Conservation (phyloP, 2,888 invertebrate species). For the Osmoderma eremita region DNA sequence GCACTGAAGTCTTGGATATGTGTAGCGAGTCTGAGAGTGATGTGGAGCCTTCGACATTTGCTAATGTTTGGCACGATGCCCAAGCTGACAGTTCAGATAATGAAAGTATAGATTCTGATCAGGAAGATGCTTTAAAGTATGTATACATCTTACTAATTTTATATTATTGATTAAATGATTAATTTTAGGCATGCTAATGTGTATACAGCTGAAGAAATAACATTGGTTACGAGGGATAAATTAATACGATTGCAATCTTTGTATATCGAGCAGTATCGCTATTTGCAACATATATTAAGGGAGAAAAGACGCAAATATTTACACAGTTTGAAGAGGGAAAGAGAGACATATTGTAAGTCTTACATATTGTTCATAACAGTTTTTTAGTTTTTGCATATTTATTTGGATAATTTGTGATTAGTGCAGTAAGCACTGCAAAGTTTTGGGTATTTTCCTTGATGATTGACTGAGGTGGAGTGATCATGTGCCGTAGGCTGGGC, state of each 20-base stretch:
- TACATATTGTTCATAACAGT: constrained; percentile 29
- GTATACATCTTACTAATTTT: constrained; percentile 45
- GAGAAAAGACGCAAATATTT: constrained; percentile 80
- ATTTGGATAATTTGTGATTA: too few relatives aligned
- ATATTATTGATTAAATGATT: constrained; percentile 48
- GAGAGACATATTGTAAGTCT: constrained; percentile 71
- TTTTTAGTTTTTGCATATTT: too few relatives aligned
- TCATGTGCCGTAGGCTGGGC: too few relatives aligned
- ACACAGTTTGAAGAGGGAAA: constrained; percentile 77
- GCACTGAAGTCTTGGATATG: constrained; percentile 72
- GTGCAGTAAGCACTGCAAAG: too few relatives aligned
- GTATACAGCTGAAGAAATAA: constrained; percentile 89
- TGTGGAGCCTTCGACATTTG: constrained; percentile 71
- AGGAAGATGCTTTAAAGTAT: constrained; percentile 81
- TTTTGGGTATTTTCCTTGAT: too few relatives aligned
- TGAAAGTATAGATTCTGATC: constrained; percentile 80
- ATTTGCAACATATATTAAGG: constrained; percentile 76
- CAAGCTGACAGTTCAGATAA: constrained; percentile 79
- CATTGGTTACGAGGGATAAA: constrained; percentile 78
- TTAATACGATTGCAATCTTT: constrained; percentile 80
- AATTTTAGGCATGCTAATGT: constrained; percentile 83
- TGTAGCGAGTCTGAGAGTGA: constrained; percentile 81
- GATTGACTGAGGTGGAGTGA: too few relatives aligned
- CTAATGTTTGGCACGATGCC: constrained; percentile 71
- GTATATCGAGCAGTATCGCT: constrained; percentile 84